These are phyloP conservation scores for Bacillus rossius DNA, from an alignment of 1,140 invertebrate genomes.

Conservation along the genomic window DNA sequence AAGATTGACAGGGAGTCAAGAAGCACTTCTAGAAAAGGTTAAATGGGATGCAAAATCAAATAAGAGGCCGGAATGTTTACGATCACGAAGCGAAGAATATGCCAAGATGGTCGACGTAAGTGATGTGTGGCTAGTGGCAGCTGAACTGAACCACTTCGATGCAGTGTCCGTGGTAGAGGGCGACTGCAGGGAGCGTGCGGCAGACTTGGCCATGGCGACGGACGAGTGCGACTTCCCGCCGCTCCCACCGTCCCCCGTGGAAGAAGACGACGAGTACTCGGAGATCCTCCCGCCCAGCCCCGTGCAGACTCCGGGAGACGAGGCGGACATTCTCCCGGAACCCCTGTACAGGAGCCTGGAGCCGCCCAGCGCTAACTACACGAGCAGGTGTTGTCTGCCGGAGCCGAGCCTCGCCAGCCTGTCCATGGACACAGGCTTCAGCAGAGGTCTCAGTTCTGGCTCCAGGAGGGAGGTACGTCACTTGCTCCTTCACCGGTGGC, in stretches of 20 bases:
- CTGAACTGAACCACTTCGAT: slow-evolving; percentile 9
- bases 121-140: slow-evolving; percentile 3
- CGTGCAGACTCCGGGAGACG: slow-evolving; percentile 18
- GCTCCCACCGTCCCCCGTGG: slow-evolving; percentile 67
- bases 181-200: slow-evolving; percentile 10
- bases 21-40: too few relatives aligned
- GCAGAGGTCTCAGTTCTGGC: slow-evolving; percentile 44
- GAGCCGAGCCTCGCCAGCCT: slow-evolving; percentile 69
- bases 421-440: slow-evolving; percentile 66
- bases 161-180: slow-evolving; percentile 11
- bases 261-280: slow-evolving; percentile 67
- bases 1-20: too few relatives aligned
- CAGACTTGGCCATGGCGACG: slow-evolving; percentile 49
- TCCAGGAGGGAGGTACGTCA: slow-evolving; percentile 30
- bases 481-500: too few relatives aligned
- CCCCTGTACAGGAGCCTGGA: slow-evolving; percentile 30
- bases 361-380: slow-evolving; percentile 25
- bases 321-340: slow-evolving; percentile 47
- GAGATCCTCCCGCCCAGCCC: slow-evolving; percentile 53
- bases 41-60: too few relatives aligned
- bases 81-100: not conserved
- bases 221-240: slow-evolving; percentile 65
- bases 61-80: too few relatives aligned
- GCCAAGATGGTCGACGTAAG: slow-evolving; percentile 17
- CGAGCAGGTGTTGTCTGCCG: slow-evolving; percentile 34